Percentiles rank a stretch among this genome's conserved stretches.
Evolutionary conservation across 2,113 vertebrate species (phyloP).

Genomic region (Perccottus glenii): DNA sequence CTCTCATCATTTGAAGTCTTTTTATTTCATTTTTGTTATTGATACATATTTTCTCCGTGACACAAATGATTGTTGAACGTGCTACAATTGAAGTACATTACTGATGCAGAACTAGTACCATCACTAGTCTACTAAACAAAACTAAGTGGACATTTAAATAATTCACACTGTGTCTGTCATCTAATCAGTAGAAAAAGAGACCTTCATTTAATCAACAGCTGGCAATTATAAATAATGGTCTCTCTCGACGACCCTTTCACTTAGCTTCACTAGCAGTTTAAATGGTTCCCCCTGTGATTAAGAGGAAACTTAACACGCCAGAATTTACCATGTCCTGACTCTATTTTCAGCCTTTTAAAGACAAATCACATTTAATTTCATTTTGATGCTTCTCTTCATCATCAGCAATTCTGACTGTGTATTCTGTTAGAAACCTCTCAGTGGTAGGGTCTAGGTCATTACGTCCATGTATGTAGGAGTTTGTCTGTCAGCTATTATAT

Average conservation of each 20-base stretch:
- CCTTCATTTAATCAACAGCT: constrained; percentile 39
- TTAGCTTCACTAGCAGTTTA: constrained; percentile 34
- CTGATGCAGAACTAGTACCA: background rate
- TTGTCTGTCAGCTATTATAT: constrained; percentile 2
- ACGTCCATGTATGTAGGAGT: constrained; percentile 30
- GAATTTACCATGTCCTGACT: constrained; percentile 35
- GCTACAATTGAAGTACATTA: background rate
- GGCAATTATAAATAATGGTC: constrained; percentile 49
- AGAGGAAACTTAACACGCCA: constrained; percentile 16
- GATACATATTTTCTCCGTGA: too few relatives aligned
- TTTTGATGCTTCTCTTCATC: constrained; percentile 41
- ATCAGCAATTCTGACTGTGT: constrained; percentile 27
- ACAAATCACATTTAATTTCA: constrained; percentile 39
- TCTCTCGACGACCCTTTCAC: constrained; percentile 19
- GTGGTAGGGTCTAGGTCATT: constrained; percentile 50
- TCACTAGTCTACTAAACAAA: constrained; percentile 2
- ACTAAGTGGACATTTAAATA: constrained; percentile 25
- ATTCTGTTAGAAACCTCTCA: constrained; percentile 18
- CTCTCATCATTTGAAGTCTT: background rate
- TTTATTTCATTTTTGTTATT: background rate
- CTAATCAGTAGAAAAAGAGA: constrained; percentile 43
- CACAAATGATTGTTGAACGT: background rate
- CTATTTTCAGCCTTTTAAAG: constrained; percentile 22
- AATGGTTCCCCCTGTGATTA: constrained; percentile 7
- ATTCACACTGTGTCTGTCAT: constrained; percentile 33